Evolutionary conservation across 2,888 invertebrate genomes (phyloP).

Genomic region (Agriopis marginaria): DNA sequence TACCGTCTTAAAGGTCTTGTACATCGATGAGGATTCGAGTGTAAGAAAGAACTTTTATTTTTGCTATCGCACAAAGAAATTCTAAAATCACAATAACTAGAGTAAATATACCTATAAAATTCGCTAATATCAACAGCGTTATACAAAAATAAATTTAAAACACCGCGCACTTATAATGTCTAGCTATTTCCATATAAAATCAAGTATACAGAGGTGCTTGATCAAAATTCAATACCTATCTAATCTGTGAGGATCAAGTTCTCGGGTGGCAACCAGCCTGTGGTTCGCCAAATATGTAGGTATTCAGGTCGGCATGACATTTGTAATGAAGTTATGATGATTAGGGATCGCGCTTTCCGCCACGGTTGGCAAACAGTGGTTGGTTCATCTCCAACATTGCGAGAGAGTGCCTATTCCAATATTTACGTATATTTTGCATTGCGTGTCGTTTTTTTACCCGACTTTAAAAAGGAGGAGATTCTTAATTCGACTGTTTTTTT

Average conservation of each 20-base stretch:
- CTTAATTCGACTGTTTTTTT: too few relatives aligned
- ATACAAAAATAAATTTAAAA: neutral
- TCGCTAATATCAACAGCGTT: neutral
- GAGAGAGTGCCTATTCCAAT: constrained; percentile 11
- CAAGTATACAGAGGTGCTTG: neutral
- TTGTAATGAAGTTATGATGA: constrained; percentile 61
- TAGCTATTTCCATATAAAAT: neutral
- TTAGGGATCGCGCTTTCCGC: constrained; percentile 50
- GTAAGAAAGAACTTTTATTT: constrained; percentile 2
- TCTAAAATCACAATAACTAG: neutral
- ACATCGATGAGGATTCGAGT: constrained; percentile 24
- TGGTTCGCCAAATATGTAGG: constrained; percentile 55
- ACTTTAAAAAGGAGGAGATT: too few relatives aligned
- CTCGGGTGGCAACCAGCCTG: constrained; percentile 52
- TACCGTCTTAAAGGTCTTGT: constrained; percentile 26
- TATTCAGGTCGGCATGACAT: constrained; percentile 72
- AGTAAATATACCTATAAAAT: neutral
- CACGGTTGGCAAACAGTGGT: constrained; percentile 46
- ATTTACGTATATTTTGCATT: constrained; percentile 11
- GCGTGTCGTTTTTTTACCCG: neutral
- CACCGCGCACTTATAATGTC: neutral
- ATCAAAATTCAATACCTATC: neutral
- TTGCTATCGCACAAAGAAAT: neutral
- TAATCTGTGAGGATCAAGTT: constrained; percentile 32
- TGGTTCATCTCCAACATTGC: constrained; percentile 39